Conservation (phyloP, 2,113 vertebrate genomes). For the Chitala chitala region DNA sequence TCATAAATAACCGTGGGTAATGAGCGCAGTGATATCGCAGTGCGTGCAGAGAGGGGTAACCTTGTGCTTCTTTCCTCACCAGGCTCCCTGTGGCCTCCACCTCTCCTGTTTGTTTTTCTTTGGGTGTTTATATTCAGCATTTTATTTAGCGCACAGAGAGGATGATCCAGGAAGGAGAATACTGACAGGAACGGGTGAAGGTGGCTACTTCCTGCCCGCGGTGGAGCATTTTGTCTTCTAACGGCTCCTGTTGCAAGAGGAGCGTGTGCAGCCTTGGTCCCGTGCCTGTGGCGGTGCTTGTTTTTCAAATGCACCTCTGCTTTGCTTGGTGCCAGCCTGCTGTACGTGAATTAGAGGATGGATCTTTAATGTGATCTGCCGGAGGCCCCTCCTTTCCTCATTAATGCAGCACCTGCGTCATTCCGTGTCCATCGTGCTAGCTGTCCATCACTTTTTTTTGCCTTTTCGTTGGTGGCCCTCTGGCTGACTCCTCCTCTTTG, state of each 20-base stretch:
- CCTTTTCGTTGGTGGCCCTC: too few species aligned
- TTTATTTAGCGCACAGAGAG: too few species aligned
- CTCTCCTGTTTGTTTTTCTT: too few species aligned
- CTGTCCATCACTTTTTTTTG: too few species aligned
- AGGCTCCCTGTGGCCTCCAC: background rate
- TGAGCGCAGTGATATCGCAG: conserved; percentile 55
- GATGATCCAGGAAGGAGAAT: too few species aligned
- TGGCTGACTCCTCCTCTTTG: too few species aligned
- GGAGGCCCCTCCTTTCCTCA: conserved; percentile 13
- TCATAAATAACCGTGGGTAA: conserved; percentile 70
- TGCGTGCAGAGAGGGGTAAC: conserved; percentile 42
- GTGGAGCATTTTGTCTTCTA: background rate
- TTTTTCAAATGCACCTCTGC: too few species aligned
- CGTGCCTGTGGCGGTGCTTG: too few species aligned
- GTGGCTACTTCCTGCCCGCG: background rate
- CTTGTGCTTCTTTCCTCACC: conserved; percentile 33
- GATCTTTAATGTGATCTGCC: conserved; percentile 53
- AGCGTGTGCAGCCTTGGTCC: too few species aligned
- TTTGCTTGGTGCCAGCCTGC: conserved; percentile 3
- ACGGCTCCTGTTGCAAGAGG: too few species aligned
- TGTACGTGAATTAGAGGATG: conserved; percentile 54
- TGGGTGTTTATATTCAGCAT: background rate
- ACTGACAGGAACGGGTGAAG: background rate
- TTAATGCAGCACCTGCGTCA: background rate
- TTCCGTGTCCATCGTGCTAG: too few species aligned